Evolutionary conservation across 2,888 invertebrate genomes (phyloP), one percentile per base, ranked within the genome.

Genomic region (Erpobdella octoculata): DNA sequence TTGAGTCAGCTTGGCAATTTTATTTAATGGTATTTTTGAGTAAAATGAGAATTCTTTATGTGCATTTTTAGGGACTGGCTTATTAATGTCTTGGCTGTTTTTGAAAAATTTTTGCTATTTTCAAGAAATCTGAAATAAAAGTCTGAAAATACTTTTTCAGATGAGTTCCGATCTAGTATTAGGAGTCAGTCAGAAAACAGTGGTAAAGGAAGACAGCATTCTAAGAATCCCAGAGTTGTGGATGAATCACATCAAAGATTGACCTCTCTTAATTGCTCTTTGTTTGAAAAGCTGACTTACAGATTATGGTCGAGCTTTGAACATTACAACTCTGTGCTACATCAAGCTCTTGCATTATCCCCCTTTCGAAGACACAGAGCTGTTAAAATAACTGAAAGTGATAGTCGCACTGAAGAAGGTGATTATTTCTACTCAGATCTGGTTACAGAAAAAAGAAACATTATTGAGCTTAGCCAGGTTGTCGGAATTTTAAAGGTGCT

Each of bases 401-500:
- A 25, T 21, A 53, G 21, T 21, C 5, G 9, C 21, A 53, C 21
- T 28, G 53, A 53, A 53, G 53, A 28, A 18, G 53, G 28, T 25
- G 6, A 21, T 53, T n/a, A n/a, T n/a, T n/a, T n/a, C n/a, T n/a
- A n/a, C n/a, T 53, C 53, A 3, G 53, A 53, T 25, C 21, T 53
- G 18, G 21, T n/a, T 3, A n/a, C 21, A 21, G 53, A 53, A 21
- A 53, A 28, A n/a, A 53, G 53, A 28, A 53, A 53, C 53, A 28
- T 53, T 28, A 53, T 53, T 25, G 53, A 53, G 28, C n/a, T 53
- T 21, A 28, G 28, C 28, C 53, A 53, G 28, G 53, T 53, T 9
- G 18, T 53, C 28, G 53, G 53, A 53, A 53, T 53, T 15, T n/a
- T 53, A n/a, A 53, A 28, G 53, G 53, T 53, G n/a, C n/a, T n/a